Evolutionary conservation across 1,140 invertebrate genomes (phyloP).

Genomic region (Ceratitis capitata): DNA sequence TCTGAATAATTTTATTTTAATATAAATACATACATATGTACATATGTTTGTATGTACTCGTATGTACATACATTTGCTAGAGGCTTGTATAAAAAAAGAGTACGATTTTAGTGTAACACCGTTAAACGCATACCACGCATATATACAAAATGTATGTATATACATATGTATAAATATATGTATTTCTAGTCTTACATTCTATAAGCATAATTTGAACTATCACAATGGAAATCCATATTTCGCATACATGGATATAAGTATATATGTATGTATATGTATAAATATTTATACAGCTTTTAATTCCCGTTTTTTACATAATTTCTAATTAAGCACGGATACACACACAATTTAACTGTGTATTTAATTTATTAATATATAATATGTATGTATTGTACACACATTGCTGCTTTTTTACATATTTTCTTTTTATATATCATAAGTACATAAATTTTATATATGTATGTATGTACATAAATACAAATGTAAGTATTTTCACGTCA

Average conservation of each 20-base stretch:
- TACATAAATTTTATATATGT: neutral
- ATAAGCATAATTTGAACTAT: constrained; percentile 35
- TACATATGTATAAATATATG: no score
- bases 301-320: neutral
- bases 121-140: neutral
- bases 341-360: neutral
- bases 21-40: no score
- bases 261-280: neutral
- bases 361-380: neutral
- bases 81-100: neutral
- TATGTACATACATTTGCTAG: neutral
- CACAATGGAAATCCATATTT: constrained; percentile 24
- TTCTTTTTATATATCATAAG: neutral
- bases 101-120: neutral
- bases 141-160: no score
- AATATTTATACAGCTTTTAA: neutral
- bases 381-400: no score
- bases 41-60: no score
- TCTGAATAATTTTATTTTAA: neutral
- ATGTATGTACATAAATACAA: neutral
- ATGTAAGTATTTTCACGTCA: neutral
- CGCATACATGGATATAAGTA: neutral
- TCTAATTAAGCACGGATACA: neutral
- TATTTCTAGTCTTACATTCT: constrained; percentile 8
- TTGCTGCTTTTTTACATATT: neutral